phyloP scores from a whole-genome alignment of 2,888 invertebrate species.

The Drosophila melanosoma region DNA sequence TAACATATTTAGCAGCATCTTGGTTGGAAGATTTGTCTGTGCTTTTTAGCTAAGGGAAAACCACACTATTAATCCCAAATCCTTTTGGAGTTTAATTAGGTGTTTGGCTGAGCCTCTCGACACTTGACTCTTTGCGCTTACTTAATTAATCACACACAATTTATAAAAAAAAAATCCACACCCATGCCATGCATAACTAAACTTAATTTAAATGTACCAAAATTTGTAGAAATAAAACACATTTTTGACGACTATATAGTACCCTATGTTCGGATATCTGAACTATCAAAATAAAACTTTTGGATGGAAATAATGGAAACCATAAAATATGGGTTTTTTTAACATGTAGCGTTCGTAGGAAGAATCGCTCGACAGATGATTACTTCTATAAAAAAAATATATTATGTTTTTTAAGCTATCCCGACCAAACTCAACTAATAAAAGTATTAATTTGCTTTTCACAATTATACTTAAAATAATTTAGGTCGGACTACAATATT shows the following conservation, averaged over 20 bases:
- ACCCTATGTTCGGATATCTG: constrained; percentile 14
- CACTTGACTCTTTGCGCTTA: constrained; percentile 28
- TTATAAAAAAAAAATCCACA: neutral
- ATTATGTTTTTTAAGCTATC: neutral
- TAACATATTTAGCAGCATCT: constrained; percentile 24
- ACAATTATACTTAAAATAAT: neutral
- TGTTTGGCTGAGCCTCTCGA: constrained; percentile 15
- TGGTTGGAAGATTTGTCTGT: neutral
- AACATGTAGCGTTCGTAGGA: neutral
- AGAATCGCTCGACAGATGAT: neutral
- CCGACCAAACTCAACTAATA: neutral
- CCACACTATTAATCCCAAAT: neutral
- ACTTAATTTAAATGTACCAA: constrained; percentile 58
- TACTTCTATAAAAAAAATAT: neutral
- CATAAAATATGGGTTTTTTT: neutral
- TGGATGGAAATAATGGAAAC: neutral
- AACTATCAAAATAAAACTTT: neutral
- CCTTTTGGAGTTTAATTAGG: constrained; percentile 29
- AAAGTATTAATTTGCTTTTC: too few relatives aligned
- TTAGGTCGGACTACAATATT: neutral
- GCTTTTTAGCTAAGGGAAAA: neutral
- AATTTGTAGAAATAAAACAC: constrained; percentile 43
- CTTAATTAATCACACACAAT: constrained; percentile 54
- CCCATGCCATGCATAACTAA: constrained; percentile 51
- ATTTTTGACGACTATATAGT: constrained; percentile 22